Evolutionary conservation across 2,113 vertebrate genomes (phyloP).

Genomic region (Aegotheles bennettii): DNA sequence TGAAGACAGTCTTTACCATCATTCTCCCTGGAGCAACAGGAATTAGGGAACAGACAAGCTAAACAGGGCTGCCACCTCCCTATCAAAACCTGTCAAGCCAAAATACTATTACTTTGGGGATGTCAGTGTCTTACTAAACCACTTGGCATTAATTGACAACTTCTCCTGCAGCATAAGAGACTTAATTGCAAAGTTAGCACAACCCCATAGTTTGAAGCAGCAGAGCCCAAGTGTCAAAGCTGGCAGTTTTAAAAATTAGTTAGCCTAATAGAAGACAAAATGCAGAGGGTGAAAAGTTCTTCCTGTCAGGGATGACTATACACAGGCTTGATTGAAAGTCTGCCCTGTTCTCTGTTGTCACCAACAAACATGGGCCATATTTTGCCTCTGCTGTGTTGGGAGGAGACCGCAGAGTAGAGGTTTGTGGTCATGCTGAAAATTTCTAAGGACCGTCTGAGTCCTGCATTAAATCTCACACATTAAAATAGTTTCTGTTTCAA

Average conservation of each 20-base stretch:
- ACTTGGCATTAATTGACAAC: slow-evolving; percentile 62
- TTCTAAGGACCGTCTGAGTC: neutral
- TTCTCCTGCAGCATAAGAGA: slow-evolving; percentile 3
- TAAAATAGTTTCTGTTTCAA: neutral
- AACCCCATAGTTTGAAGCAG: slow-evolving; percentile 11
- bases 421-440: neutral
- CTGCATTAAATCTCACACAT: neutral
- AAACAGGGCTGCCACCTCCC: slow-evolving; percentile 63
- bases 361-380: neutral
- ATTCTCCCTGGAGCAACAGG: slow-evolving; percentile 30
- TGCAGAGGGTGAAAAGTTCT: slow-evolving; percentile 7
- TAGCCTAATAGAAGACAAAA: slow-evolving; percentile 21
- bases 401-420: neutral
- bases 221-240: slow-evolving; percentile 42
- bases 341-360: neutral
- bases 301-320: neutral
- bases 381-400: neutral
- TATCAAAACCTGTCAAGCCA: slow-evolving; percentile 68
- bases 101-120: slow-evolving; percentile 60
- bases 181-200: slow-evolving; percentile 61
- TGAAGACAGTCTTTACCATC: slow-evolving; percentile 19
- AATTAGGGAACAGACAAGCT: slow-evolving; percentile 60
- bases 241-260: slow-evolving; percentile 42
- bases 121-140: slow-evolving; percentile 57
- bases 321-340: neutral